phyloP scores from a whole-genome alignment of 2,888 invertebrate genomes.

The Eristalis pertinax region DNA sequence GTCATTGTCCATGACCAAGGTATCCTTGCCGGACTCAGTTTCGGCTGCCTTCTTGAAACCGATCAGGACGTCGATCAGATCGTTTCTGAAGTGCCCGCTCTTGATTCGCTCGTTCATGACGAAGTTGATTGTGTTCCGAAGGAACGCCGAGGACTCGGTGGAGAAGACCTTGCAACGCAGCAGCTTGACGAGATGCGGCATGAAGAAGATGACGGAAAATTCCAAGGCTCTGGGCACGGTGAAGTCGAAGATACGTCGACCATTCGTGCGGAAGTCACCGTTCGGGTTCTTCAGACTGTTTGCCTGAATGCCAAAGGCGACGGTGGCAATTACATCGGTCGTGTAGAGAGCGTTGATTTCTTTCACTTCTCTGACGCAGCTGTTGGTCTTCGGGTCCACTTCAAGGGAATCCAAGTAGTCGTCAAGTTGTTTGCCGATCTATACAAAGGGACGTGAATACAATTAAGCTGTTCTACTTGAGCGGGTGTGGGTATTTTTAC shows the following conservation, averaged over 20 bases:
- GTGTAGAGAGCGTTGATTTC: conserved; percentile 77
- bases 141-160: conserved; percentile 76
- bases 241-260: conserved; percentile 75
- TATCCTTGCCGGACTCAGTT: conserved; percentile 70
- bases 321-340: conserved; percentile 79
- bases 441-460: not conserved
- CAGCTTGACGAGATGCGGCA: conserved; percentile 76
- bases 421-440: conserved; percentile 77
- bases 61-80: conserved; percentile 82
- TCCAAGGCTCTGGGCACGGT: conserved; percentile 75
- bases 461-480: not conserved
- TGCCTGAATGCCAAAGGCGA: conserved; percentile 79
- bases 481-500: conserved; percentile 65
- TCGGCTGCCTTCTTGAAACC: conserved; percentile 77
- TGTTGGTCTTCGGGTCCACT: conserved; percentile 34
- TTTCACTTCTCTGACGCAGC: conserved; percentile 76
- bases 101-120: conserved; percentile 81
- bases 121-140: conserved; percentile 79
- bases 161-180: conserved; percentile 77
- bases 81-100: conserved; percentile 80
- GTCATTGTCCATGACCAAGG: conserved; percentile 75
- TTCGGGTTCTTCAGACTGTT: conserved; percentile 78
- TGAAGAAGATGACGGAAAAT: conserved; percentile 77
- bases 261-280: conserved; percentile 77
- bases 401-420: conserved; percentile 61